phyloP scores from a whole-genome alignment of 2,888 invertebrate genomes.

The Pristionchus japonicus region DNA sequence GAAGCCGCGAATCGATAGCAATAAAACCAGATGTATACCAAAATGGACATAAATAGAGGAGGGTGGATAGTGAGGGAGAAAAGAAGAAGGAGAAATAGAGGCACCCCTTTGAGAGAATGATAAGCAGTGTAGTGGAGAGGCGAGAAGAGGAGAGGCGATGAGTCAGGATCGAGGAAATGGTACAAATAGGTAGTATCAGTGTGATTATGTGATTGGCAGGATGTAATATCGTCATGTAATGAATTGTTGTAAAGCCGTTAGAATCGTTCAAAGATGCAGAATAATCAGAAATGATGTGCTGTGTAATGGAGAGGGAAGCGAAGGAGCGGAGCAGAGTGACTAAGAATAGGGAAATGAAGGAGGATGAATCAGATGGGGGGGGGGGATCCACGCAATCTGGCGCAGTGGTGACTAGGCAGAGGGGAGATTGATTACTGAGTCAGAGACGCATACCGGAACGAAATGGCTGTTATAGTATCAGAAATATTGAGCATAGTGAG shows the following conservation, averaged over 20 bases:
- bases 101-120: constrained; percentile 34
- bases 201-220: too few species aligned
- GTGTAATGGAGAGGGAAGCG: background rate
- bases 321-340: background rate
- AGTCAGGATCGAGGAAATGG: background rate
- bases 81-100: background rate
- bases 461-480: too few species aligned
- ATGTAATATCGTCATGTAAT: too few species aligned
- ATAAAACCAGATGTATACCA: constrained; percentile 1
- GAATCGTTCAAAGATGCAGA: background rate
- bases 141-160: background rate
- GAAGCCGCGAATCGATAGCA: constrained; percentile 4
- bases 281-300: background rate
- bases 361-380: constrained; percentile 2
- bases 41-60: constrained; percentile 10
- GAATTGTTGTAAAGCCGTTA: background rate
- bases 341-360: constrained; percentile 16
- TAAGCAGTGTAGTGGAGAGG: constrained; percentile 35
- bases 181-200: background rate
- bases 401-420: constrained; percentile 1
- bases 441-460: background rate
- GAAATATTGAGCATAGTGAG: too few species aligned
- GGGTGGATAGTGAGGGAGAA: background rate
- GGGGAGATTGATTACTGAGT: background rate
- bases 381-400: constrained; percentile 21